Evolutionary conservation across 2,888 invertebrate species (phyloP).

Genomic region (Thumatha senex): DNA sequence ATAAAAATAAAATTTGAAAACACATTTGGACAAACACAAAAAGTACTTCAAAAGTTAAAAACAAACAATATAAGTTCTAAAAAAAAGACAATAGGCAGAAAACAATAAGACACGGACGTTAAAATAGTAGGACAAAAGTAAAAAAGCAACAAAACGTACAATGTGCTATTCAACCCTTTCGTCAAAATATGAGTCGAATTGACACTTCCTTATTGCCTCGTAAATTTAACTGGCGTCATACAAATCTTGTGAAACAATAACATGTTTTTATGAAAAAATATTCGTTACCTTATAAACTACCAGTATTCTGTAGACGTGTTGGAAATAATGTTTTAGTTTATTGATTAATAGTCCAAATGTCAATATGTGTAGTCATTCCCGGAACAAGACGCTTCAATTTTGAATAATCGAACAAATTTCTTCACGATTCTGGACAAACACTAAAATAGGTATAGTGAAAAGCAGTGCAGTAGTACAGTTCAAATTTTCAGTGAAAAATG

Average conservation of each 20-base stretch:
- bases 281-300: slow-evolving; percentile 31
- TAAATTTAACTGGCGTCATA: slow-evolving; percentile 71
- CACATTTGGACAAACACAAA: slow-evolving; percentile 44
- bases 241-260: slow-evolving; percentile 51
- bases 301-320: slow-evolving; percentile 37
- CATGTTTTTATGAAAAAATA: slow-evolving; percentile 44
- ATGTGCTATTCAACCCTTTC: slow-evolving; percentile 79
- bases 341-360: slow-evolving; percentile 16
- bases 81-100: slow-evolving; percentile 64
- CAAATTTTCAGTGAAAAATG: too few species aligned
- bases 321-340: slow-evolving; percentile 28
- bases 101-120: slow-evolving; percentile 67
- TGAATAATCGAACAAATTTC: too few species aligned
- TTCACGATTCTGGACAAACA: too few species aligned
- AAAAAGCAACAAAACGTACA: slow-evolving; percentile 69
- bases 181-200: slow-evolving; percentile 71
- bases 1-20: slow-evolving; percentile 28
- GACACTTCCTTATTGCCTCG: slow-evolving; percentile 80
- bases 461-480: too few species aligned
- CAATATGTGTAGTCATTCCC: slow-evolving; percentile 11
- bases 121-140: slow-evolving; percentile 60
- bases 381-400: slow-evolving; percentile 10
- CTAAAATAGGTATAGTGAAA: too few species aligned
- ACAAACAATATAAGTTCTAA: slow-evolving; percentile 64
- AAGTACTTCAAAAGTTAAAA: slow-evolving; percentile 69